phyloP scores from a whole-genome alignment of 2,797 vertebrate genomes.

The Clamator glandarius region DNA sequence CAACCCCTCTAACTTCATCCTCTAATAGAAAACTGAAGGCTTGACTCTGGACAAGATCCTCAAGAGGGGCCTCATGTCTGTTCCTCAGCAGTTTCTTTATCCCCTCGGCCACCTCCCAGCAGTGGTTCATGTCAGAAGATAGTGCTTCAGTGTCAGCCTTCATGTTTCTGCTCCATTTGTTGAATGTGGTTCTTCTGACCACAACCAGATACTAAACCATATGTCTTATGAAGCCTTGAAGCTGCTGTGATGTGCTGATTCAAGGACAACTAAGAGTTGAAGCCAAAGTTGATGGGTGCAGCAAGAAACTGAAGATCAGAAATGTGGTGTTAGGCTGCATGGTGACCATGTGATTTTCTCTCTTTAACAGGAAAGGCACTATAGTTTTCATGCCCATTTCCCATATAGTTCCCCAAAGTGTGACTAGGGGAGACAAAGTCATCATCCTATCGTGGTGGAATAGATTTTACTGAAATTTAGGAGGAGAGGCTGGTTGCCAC shows the following conservation, averaged over 20 bases:
- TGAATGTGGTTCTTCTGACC: neutral
- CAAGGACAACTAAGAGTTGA: neutral
- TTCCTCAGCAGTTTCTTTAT: neutral
- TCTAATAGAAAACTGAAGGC: neutral
- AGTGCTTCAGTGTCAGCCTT: neutral
- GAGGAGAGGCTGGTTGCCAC: neutral
- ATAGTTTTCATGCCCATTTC: neutral
- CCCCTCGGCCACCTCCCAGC: neutral
- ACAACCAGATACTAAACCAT: neutral
- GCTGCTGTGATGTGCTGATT: neutral
- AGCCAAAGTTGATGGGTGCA: neutral
- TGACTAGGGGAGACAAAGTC: neutral
- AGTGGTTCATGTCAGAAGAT: neutral
- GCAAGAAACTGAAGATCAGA: neutral
- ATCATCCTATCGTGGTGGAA: neutral
- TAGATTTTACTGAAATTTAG: neutral
- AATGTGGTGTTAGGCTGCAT: rapidly evolving
- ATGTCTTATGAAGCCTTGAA: neutral
- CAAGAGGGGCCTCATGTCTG: neutral
- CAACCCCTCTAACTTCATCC: neutral
- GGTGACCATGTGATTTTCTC: neutral
- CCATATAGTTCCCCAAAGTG: neutral
- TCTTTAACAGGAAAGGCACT: neutral
- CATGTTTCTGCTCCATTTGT: neutral
- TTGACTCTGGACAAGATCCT: neutral